phyloP scores from a whole-genome alignment of 2,797 vertebrate genomes.

The Heterohyrax brucei region DNA sequence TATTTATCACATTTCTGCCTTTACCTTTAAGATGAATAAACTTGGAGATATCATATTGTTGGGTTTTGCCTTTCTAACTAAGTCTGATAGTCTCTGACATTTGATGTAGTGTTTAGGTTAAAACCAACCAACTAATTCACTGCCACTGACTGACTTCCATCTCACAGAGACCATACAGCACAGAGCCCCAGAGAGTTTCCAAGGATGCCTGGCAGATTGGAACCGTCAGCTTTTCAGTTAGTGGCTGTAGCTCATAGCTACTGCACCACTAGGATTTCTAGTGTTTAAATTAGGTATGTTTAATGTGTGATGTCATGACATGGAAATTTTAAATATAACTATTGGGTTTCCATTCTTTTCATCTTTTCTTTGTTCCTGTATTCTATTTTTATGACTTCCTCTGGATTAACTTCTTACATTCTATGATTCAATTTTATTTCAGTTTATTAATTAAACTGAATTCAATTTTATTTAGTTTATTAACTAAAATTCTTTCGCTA shows the following conservation, averaged over 20 bases:
- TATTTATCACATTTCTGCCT: background rate
- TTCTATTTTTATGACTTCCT: background rate
- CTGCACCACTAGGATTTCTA: too few species aligned
- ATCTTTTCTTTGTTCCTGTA: background rate
- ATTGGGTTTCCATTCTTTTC: background rate
- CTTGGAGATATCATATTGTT: background rate
- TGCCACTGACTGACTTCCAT: too few species aligned
- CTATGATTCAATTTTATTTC: slow-evolving; percentile 17
- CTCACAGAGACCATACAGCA: too few species aligned
- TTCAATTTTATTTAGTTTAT: background rate
- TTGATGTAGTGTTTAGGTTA: background rate
- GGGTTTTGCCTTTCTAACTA: background rate
- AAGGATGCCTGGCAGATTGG: too few species aligned
- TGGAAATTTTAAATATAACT: slow-evolving; percentile 5
- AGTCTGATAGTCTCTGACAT: background rate
- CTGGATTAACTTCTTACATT: background rate
- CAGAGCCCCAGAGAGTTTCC: too few species aligned
- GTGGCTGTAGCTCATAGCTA: too few species aligned
- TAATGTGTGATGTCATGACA: background rate
- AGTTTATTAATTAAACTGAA: background rate
- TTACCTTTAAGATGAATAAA: background rate
- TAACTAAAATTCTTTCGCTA: background rate
- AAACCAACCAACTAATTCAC: too few species aligned
- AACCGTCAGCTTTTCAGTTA: too few species aligned
- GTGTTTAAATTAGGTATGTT: background rate